phyloP scores from a whole-genome alignment of 2,797 vertebrate species.

The Orestias chungarensis region DNA sequence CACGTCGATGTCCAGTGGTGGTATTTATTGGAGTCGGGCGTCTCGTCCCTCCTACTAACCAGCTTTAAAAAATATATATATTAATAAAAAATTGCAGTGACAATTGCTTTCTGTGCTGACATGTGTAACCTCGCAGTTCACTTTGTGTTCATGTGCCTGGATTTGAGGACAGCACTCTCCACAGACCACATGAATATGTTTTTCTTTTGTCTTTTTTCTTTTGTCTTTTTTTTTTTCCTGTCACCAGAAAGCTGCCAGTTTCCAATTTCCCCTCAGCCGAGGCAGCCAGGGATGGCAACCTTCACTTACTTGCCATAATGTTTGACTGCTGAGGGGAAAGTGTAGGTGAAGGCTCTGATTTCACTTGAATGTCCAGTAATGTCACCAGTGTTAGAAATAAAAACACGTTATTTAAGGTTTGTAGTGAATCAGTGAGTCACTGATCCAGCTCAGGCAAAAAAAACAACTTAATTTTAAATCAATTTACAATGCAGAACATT shows the following conservation, averaged over 20 bases:
- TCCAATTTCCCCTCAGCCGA: slow-evolving; percentile 12
- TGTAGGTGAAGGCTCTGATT: slow-evolving; percentile 15
- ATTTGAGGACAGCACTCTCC: background rate
- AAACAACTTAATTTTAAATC: too few species aligned
- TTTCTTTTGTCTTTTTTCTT: background rate
- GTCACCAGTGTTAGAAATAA: too few species aligned
- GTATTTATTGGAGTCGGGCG: slow-evolving; percentile 11
- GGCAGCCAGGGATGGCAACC: background rate
- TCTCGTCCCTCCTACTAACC: background rate
- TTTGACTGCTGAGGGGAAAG: slow-evolving; percentile 18
- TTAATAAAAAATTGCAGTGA: too few species aligned
- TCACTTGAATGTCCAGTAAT: too few species aligned
- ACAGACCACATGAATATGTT: background rate
- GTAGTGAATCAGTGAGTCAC: background rate
- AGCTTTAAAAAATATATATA: background rate
- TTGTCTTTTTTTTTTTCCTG: background rate
- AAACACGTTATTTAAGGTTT: background rate
- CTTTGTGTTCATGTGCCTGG: slow-evolving; percentile 1
- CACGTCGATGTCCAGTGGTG: background rate
- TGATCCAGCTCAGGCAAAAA: background rate
- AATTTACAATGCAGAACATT: too few species aligned
- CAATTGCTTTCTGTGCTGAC: background rate
- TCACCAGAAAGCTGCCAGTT: background rate
- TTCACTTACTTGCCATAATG: slow-evolving; percentile 1
- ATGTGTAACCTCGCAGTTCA: background rate